These are phyloP conservation scores for Aphelocoma californica DNA, from an alignment of 2,797 vertebrate genomes.

Conservation along the genomic window DNA sequence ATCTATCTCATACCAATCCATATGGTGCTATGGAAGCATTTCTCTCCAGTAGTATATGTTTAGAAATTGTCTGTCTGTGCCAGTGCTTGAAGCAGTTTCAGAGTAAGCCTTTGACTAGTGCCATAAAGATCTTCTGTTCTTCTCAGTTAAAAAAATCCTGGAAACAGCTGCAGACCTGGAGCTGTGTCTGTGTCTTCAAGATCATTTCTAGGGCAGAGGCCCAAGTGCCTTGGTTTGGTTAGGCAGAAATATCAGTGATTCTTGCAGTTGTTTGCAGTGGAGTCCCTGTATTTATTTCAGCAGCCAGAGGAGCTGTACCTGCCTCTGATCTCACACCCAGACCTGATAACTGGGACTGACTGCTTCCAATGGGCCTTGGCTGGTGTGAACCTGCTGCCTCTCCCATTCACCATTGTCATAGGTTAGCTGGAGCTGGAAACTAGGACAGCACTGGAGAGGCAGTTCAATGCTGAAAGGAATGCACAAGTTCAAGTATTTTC, in stretches of 20 bases:
- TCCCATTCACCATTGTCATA: accelerated
- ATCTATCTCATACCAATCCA: neutral
- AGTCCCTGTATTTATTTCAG: neutral
- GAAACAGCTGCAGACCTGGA: neutral
- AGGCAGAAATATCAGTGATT: neutral
- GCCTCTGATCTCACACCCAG: neutral
- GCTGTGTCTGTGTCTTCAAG: neutral
- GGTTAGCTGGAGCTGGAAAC: neutral
- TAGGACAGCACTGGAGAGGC: neutral
- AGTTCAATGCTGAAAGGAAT: neutral
- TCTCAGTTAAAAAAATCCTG: neutral
- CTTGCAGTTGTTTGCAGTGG: neutral
- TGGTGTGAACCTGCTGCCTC: neutral
- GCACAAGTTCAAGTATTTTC: neutral
- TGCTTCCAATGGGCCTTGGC: neutral
- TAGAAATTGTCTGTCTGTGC: constrained; percentile 24
- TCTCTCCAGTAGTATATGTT: neutral
- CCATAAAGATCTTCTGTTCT: neutral
- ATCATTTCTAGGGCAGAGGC: neutral
- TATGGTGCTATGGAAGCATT: constrained; percentile 13
- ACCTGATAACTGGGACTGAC: neutral
- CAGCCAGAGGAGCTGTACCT: neutral
- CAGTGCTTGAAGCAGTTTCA: constrained; percentile 34
- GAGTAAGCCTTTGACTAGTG: neutral
- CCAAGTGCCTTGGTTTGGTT: neutral